Evolutionary conservation across 2,888 invertebrate genomes (phyloP).

Genomic region (Phortica okadai): DNA sequence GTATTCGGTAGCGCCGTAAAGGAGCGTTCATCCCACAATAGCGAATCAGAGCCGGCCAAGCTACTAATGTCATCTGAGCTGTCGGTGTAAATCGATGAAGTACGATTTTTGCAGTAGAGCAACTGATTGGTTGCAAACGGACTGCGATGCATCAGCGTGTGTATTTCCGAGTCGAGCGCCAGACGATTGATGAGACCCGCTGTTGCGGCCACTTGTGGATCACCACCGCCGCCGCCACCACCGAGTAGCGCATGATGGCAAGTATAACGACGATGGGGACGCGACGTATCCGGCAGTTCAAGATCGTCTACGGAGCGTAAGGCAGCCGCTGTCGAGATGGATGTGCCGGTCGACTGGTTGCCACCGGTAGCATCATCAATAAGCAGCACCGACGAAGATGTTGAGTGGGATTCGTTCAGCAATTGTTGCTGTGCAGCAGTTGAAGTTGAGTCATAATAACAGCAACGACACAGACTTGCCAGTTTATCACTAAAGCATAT

Average conservation of each 20-base stretch:
- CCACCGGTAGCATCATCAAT: constrained; percentile 79
- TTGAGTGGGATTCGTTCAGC: constrained; percentile 77
- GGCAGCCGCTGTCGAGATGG: constrained; percentile 77
- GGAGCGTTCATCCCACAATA: constrained; percentile 83
- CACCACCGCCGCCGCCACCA: constrained; percentile 63
- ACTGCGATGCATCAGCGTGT: constrained; percentile 76
- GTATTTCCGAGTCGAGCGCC: constrained; percentile 77
- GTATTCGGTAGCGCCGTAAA: constrained; percentile 78
- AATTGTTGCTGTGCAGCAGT: constrained; percentile 60
- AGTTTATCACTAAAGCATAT: constrained; percentile 68
- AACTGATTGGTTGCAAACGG: constrained; percentile 78
- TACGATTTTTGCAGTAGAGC: constrained; percentile 81
- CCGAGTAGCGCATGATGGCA: constrained; percentile 73
- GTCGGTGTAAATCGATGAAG: constrained; percentile 90
- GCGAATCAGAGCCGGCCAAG: constrained; percentile 85
- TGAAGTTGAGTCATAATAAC: constrained; percentile 67
- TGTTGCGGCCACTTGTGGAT: constrained; percentile 72
- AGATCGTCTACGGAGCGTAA: constrained; percentile 80
- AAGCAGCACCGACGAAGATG: constrained; percentile 77
- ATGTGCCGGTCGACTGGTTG: constrained; percentile 60
- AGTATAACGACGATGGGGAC: constrained; percentile 69
- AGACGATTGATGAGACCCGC: constrained; percentile 77
- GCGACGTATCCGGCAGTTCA: constrained; percentile 74
- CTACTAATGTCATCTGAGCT: constrained; percentile 91
- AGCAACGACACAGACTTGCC: constrained; percentile 75